These are phyloP conservation scores for Hydrozoanthus gracilis DNA, from an alignment of 92 coral and sea anemone genomes.

Conservation along the genomic window DNA sequence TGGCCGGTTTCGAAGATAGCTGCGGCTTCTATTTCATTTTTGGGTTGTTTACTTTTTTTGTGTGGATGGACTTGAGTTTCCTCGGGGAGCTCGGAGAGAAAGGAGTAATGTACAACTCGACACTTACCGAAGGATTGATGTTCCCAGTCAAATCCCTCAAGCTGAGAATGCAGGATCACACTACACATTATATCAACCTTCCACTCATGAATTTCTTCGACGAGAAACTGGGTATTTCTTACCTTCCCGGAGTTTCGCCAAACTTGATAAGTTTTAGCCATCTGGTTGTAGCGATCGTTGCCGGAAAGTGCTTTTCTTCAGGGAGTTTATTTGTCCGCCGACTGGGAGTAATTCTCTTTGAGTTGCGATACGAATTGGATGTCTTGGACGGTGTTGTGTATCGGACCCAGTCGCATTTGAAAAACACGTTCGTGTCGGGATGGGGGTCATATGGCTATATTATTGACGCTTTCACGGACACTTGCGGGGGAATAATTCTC, in stretches of 20 bases:
- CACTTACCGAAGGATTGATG: conserved; percentile 74
- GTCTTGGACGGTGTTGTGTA: conserved; percentile 88
- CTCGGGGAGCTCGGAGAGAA: conserved; percentile 90
- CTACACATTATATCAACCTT: conserved; percentile 83
- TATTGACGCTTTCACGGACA: conserved; percentile 85
- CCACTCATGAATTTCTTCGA: conserved; percentile 85
- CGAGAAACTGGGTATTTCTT: conserved; percentile 72
- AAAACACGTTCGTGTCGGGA: conserved; percentile 73
- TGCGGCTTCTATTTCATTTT: conserved; percentile 89
- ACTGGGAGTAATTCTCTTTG: conserved; percentile 74
- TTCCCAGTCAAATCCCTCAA: conserved; percentile 87
- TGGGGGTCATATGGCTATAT: conserved; percentile 93
- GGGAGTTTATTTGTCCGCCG: conserved; percentile 80
- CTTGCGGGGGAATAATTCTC: conserved; percentile 80
- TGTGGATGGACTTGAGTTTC: conserved; percentile 96
- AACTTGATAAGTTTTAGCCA: conserved; percentile 85
- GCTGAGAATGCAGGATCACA: conserved; percentile 94
- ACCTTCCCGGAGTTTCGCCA: conserved; percentile 83
- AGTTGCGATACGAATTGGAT: conserved; percentile 84
- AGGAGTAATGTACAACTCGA: conserved; percentile 76
- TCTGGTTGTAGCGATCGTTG: conserved; percentile 73
- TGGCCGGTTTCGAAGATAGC: conserved; percentile 92
- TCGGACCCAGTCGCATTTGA: conserved; percentile 85
- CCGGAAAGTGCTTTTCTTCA: conserved; percentile 80
- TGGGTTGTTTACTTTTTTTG: conserved; percentile 83